Evolutionary conservation across 37 sponge, comb jelly and placozoan genomes (phyloP), one percentile per base, ranked within the genome.

Genomic region (Spongilla lacustris): DNA sequence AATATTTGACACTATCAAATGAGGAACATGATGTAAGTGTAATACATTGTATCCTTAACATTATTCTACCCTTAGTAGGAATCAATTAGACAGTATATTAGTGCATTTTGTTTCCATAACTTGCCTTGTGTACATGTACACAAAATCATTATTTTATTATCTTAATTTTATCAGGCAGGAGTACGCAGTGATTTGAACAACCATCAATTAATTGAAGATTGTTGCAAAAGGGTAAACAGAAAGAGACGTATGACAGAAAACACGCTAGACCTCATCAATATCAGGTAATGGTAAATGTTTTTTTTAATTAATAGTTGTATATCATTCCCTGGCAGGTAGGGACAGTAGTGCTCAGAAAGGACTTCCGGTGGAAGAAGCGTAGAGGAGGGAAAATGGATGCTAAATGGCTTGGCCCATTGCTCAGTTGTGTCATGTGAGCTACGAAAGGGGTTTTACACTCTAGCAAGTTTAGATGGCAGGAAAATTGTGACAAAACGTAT

Each of bases 201-300:
- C 19, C 58, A 58, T 58, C 58, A 29, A 74, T 26, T 33, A 21
- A 46, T 17, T 37, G 9, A 11, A 84, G 32, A 46, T 21, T 41
- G 85, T 49, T 46, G 36, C 9, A 17, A 4, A 38, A 84, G 85
- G 29, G 38, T 26, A 82, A 82, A 11, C 85, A 84, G 78, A 84
- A 84, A 41, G 26, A 8, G 28, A 12, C 21, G 48, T 84, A 84
- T 84, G 85, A 84, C 67, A 32, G 36, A 34, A 84, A 46, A 76
- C 85, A 76, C 49, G 58, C 66, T 11, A 75, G 29, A 29, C 67
- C 85, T 58, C 6, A 33, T 21, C 13, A 13, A 17, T 79, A 25
- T 50, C 77, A 76, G 27, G 77, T 76, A 38, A 35, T 10, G 33
- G 11, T 58, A 14, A 13, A 17, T 58, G 14, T 58, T 58, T 1